These are phyloP conservation scores for Stictonetta naevosa DNA, from an alignment of 2,113 vertebrate genomes.

Conservation along the genomic window DNA sequence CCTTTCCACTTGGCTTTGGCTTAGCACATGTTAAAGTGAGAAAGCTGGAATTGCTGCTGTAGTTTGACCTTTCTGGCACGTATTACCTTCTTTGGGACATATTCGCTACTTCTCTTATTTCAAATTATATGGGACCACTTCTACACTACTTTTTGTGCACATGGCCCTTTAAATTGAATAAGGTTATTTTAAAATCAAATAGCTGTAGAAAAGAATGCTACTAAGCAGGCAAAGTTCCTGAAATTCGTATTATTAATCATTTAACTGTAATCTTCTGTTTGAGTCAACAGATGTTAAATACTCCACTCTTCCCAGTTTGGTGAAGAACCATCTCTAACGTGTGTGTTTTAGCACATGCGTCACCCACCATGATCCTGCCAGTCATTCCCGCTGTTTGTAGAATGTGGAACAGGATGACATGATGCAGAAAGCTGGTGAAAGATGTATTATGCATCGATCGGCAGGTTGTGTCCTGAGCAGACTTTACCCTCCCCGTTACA, in stretches of 20 bases:
- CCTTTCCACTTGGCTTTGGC: background rate
- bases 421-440: background rate
- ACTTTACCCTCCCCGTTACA: accelerated
- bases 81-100: background rate
- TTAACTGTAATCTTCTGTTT: background rate
- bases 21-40: accelerated
- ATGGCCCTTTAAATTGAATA: background rate
- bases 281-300: background rate
- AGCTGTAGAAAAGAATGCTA: background rate
- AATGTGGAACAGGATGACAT: background rate
- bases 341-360: background rate
- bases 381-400: background rate
- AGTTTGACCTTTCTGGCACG: background rate
- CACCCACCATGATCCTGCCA: background rate
- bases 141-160: background rate
- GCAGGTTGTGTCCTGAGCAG: background rate
- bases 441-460: background rate
- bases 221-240: background rate
- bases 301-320: background rate
- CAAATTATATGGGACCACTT: background rate
- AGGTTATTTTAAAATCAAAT: background rate
- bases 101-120: background rate
- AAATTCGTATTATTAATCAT: background rate
- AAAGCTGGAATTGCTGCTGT: background rate
- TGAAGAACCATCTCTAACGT: background rate